phyloP scores from a whole-genome alignment of 2,888 invertebrate species.

The Ariolimax columbianus region DNA sequence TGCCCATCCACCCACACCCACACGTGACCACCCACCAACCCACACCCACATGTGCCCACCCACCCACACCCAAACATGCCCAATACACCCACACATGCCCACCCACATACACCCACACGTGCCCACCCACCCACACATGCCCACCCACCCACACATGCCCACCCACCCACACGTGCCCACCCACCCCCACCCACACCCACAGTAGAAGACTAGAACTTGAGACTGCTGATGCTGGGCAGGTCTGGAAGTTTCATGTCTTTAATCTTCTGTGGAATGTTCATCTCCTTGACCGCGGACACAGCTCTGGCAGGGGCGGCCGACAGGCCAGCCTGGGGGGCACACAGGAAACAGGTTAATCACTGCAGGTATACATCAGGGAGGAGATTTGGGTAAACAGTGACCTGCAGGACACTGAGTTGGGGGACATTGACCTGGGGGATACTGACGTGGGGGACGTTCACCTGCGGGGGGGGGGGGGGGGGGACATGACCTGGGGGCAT shows the following conservation, averaged over 20 bases:
- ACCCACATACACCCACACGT: background rate
- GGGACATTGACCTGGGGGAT: no score
- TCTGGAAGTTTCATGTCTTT: slow-evolving; percentile 26
- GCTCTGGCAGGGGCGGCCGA: slow-evolving; percentile 13
- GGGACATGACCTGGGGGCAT: no score
- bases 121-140: background rate
- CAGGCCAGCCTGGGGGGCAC: background rate
- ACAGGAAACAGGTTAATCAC: background rate
- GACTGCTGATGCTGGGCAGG: slow-evolving; percentile 11
- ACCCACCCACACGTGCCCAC: background rate
- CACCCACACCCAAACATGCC: no score
- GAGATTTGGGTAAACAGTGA: no score
- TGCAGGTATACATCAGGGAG: no score
- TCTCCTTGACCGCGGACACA: slow-evolving; percentile 28
- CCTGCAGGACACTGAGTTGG: no score
- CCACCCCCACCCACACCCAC: slow-evolving; percentile 12
- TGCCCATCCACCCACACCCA: no score
- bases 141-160: background rate
- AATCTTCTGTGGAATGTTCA: slow-evolving; percentile 28
- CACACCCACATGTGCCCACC: no score
- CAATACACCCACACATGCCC: background rate
- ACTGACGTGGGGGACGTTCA: no score
- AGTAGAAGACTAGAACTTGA: background rate
- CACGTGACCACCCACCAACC: no score
- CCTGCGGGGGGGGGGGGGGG: no score